phyloP scores from a whole-genome alignment of 2,888 invertebrate genomes.

The Cephalotes varians region DNA sequence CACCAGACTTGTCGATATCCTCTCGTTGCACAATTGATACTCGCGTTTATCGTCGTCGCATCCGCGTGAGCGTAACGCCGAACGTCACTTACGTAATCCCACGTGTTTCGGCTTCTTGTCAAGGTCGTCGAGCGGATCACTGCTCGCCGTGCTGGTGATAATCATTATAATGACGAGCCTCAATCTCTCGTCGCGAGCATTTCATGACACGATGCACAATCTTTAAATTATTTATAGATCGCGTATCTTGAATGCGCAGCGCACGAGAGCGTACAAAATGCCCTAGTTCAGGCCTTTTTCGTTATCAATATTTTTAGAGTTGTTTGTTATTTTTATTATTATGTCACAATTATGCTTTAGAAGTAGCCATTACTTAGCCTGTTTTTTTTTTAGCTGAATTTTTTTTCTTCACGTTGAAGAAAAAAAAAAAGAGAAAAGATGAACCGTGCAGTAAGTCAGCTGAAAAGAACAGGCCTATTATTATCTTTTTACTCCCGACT shows the following conservation, averaged over 20 bases:
- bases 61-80: background rate
- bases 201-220: slow-evolving; percentile 23
- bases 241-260: background rate
- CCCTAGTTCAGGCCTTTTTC: background rate
- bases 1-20: background rate
- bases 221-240: slow-evolving; percentile 31
- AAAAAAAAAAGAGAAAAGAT: too few species aligned
- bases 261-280: background rate
- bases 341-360: background rate
- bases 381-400: too few species aligned
- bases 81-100: slow-evolving; percentile 68
- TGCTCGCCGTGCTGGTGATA: background rate
- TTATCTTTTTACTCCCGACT: background rate
- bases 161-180: background rate
- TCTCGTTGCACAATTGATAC: background rate
- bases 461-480: too few species aligned
- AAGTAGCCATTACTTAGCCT: too few species aligned
- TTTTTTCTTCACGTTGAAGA: too few species aligned
- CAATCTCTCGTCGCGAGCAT: background rate
- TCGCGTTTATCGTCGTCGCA: background rate
- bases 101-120: slow-evolving; percentile 70
- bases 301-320: background rate
- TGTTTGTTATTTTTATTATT: too few species aligned
- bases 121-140: slow-evolving; percentile 55
- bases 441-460: too few species aligned